Base-by-base conservation (phyloP, 2,797 vertebrate species). In the Lepidocolaptes lacrymiger region DNA sequence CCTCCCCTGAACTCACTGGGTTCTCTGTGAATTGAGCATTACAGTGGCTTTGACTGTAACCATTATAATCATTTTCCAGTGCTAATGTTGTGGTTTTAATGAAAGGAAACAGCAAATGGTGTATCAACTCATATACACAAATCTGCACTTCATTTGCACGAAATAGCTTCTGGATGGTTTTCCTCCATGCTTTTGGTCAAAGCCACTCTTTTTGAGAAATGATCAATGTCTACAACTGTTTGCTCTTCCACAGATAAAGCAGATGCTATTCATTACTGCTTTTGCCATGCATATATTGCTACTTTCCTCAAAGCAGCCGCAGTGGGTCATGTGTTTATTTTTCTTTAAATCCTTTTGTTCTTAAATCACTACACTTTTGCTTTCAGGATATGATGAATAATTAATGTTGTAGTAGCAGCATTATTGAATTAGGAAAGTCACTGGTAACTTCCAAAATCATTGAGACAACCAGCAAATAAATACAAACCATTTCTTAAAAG, bases 251-350 rank as follows among this genome's bases (percentile, higher is more conserved):
- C 97, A 97, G 98, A 98, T 98, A 98, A 98, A 97, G 98, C 98
- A 98, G 98, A 98, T 97, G 98, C 98, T 98, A 98, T 95, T 99
- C 98, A 98, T 99, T 99, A 99, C 98, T 96, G 97, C 96, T 98
- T 97, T 89, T 96, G 93, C 94, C 89, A 94, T 96, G 76, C 95
- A 94, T 97, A 93, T 93, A 96, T 96, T 96, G 92, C 96, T 96
- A 44, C 88, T 95, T 96, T 95, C 88, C 94, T 93, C 87, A 93
- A 75, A 96, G 95, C 96, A 96, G 96, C 95, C 76, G 2, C 89
- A 95, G 89, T 83, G 92, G 93, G 95, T 96, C 94, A 62, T 95
- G 80, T 95, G 94, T 96, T 97, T 97, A 91, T 98, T 97, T 98
- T 98, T 98, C 83, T 93, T 91, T 95, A 96, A 89, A 89, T 94